Evolutionary conservation across 2,797 vertebrate species (phyloP).

Genomic region (Peromyscus eremicus): DNA sequence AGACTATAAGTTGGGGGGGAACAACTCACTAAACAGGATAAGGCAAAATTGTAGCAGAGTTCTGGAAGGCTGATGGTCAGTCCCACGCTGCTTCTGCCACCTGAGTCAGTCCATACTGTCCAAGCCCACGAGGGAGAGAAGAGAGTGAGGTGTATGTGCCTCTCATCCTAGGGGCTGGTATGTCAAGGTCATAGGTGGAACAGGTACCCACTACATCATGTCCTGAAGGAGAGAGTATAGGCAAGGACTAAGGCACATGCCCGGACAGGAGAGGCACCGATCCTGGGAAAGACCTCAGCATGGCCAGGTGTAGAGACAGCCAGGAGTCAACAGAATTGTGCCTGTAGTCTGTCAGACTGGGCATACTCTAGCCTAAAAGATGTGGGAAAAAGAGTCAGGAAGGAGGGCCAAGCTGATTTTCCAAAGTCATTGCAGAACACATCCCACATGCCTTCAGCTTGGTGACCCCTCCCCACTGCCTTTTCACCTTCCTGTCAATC

Average conservation of each 20-base stretch:
- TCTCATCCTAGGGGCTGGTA: too few species aligned
- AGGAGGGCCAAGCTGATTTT: background rate
- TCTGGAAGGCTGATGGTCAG: too few species aligned
- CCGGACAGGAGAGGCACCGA: background rate
- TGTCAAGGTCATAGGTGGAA: too few species aligned
- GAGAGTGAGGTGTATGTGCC: too few species aligned
- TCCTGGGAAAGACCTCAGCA: background rate
- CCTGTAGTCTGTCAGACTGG: rapidly evolving
- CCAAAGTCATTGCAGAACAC: background rate
- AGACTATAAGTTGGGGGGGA: too few species aligned
- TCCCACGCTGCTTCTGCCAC: too few species aligned
- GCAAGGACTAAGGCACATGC: background rate
- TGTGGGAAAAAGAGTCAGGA: background rate
- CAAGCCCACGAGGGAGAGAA: too few species aligned
- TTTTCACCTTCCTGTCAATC: too few species aligned
- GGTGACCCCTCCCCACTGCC: rapidly evolving
- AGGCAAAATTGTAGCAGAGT: too few species aligned
- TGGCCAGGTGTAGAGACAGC: background rate
- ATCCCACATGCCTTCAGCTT: rapidly evolving
- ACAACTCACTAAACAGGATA: too few species aligned
- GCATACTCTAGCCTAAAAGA: background rate
- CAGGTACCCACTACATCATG: too few species aligned
- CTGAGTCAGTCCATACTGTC: too few species aligned
- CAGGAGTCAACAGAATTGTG: rapidly evolving
- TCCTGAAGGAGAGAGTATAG: background rate